These are phyloP conservation scores for Danaus chrysippus DNA, from an alignment of 2,888 invertebrate genomes.

Conservation along the genomic window DNA sequence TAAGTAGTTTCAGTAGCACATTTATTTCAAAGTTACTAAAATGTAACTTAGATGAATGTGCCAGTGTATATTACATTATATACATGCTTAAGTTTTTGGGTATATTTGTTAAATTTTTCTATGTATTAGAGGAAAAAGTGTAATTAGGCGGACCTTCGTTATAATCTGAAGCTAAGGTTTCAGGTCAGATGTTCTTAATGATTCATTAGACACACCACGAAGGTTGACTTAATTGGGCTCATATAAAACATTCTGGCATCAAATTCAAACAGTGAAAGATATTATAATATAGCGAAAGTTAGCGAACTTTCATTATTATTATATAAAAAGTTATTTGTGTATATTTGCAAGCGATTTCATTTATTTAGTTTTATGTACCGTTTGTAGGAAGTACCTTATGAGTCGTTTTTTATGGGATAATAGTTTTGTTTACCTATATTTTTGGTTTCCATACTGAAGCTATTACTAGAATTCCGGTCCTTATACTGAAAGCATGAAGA, in stretches of 20 bases:
- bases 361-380: no score
- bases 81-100: no score
- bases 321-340: no score
- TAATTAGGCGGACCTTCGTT: not conserved
- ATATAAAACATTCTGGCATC: not conserved
- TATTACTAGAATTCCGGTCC: constrained; percentile 29
- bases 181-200: not conserved
- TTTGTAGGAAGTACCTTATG: no score
- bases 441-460: constrained; percentile 30
- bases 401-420: not conserved
- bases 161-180: not conserved
- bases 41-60: no score
- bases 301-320: no score
- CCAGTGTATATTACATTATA: no score
- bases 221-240: not conserved
- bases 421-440: constrained; percentile 41
- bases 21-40: no score
- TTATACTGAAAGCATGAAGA: constrained; percentile 39
- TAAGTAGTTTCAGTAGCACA: no score
- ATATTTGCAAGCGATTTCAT: no score
- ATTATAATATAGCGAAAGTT: no score
- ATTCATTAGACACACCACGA: not conserved
- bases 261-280: not conserved
- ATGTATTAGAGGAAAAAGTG: not conserved
- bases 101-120: not conserved